phyloP scores from a whole-genome alignment of 2,888 invertebrate genomes.

The Drosophila flavopinicola region DNA sequence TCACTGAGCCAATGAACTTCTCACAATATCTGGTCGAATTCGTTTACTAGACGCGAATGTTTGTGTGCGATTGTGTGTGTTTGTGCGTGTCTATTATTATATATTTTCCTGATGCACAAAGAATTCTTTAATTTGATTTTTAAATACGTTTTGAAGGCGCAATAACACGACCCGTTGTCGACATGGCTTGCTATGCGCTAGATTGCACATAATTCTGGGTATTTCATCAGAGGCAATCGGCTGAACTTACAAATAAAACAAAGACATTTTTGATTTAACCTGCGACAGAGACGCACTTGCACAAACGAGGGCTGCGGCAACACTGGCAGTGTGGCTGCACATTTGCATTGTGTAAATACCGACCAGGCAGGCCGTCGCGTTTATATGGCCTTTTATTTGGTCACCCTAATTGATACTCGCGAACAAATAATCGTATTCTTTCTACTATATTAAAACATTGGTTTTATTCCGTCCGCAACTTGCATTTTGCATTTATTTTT shows the following conservation, averaged over 20 bases:
- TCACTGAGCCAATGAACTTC: constrained; percentile 68
- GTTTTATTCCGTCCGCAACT: background rate
- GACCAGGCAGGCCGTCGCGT: background rate
- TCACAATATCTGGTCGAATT: constrained; percentile 35
- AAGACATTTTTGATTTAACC: constrained; percentile 52
- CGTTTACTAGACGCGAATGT: constrained; percentile 29
- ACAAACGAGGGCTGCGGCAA: constrained; percentile 54
- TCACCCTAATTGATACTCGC: constrained; percentile 1
- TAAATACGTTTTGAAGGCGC: constrained; percentile 13
- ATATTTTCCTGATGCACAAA: constrained; percentile 55
- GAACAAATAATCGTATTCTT: background rate
- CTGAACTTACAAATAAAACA: constrained; percentile 53
- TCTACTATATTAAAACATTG: background rate
- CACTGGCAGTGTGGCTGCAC: constrained; percentile 45
- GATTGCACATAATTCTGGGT: constrained; percentile 45
- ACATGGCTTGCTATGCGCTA: constrained; percentile 6
- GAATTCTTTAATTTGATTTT: constrained; percentile 11
- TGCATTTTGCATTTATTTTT: background rate
- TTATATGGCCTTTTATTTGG: background rate
- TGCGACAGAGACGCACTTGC: constrained; percentile 54
- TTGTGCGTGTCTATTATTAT: constrained; percentile 65
- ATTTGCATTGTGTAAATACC: constrained; percentile 7
- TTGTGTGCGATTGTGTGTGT: constrained; percentile 27
- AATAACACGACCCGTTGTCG: constrained; percentile 15
- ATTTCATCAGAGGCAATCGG: constrained; percentile 34